phyloP scores from a whole-genome alignment of 2,888 invertebrate species.

The Tachina grossa region DNA sequence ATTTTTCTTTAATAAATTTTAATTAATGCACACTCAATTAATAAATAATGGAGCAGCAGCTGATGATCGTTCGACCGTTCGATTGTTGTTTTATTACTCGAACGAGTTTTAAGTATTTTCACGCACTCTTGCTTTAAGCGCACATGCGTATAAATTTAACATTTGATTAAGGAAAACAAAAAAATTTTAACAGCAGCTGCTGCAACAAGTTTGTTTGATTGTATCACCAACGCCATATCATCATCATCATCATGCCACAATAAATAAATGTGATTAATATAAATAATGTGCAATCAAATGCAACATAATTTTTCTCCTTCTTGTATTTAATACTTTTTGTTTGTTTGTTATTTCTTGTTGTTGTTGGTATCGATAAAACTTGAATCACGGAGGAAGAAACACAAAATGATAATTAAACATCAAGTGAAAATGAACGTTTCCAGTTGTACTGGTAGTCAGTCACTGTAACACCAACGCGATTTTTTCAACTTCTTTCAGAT shows the following conservation, averaged over 20 bases:
- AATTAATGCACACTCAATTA: conserved; percentile 68
- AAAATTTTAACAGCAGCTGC: conserved; percentile 26
- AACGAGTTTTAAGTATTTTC: conserved; percentile 23
- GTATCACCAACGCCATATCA: conserved; percentile 12
- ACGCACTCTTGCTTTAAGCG: conserved; percentile 50
- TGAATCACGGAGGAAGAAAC: conserved; percentile 7
- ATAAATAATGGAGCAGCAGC: conserved; percentile 23
- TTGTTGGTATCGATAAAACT: conserved; percentile 23
- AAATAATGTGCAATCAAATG: conserved; percentile 47
- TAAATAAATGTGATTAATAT: conserved; percentile 58
- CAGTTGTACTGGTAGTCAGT: conserved; percentile 41
- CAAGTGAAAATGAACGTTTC: conserved; percentile 60
- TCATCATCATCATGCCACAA: conserved; percentile 58
- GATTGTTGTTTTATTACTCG: conserved; percentile 13
- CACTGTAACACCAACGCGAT: conserved; percentile 52
- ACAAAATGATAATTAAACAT: conserved; percentile 18
- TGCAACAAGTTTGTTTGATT: conserved; percentile 50
- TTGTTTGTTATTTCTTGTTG: background rate
- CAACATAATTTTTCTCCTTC: conserved; percentile 6
- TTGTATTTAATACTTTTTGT: conserved; percentile 4
- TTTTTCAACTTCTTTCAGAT: conserved; percentile 28
- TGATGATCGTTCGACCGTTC: background rate
- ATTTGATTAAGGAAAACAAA: conserved; percentile 24
- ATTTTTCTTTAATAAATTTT: conserved; percentile 46
- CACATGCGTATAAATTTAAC: conserved; percentile 36